phyloP scores from a whole-genome alignment of 2,888 invertebrate genomes.

The Latrodectus hesperus region DNA sequence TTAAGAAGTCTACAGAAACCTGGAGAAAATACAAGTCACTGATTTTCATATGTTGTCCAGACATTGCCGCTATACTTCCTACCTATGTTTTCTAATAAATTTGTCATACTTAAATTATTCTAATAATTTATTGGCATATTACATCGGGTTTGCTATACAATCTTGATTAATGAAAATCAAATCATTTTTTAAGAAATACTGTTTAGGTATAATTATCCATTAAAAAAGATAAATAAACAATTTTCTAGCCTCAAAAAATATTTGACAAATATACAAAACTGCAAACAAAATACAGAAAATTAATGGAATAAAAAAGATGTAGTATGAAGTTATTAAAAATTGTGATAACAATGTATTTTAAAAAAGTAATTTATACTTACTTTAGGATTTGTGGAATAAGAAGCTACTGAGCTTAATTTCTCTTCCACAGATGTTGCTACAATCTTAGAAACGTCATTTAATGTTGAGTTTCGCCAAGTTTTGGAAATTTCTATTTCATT shows the following conservation, averaged over 20 bases:
- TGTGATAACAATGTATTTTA: background rate
- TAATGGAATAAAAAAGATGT: too few relatives aligned
- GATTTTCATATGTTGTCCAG: background rate
- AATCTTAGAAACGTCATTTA: slow-evolving; percentile 36
- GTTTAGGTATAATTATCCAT: too few relatives aligned
- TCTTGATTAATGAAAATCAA: too few relatives aligned
- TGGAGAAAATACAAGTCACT: background rate
- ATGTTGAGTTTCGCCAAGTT: slow-evolving; percentile 46
- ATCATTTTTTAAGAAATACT: too few relatives aligned
- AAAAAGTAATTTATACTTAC: slow-evolving; percentile 30
- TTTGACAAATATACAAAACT: too few relatives aligned
- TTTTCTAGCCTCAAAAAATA: too few relatives aligned
- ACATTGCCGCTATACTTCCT: background rate
- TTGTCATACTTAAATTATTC: background rate
- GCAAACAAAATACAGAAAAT: too few relatives aligned
- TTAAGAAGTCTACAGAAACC: background rate
- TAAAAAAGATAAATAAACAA: too few relatives aligned
- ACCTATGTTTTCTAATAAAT: background rate
- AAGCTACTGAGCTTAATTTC: slow-evolving; percentile 32
- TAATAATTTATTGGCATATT: too few relatives aligned
- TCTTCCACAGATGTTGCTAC: slow-evolving; percentile 42
- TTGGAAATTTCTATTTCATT: slow-evolving; percentile 39
- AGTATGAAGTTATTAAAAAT: too few relatives aligned
- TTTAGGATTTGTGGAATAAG: slow-evolving; percentile 42
- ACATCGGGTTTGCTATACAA: too few relatives aligned